Evolutionary conservation across 2,888 invertebrate species (phyloP).

Genomic region (Lepidocyrtoides sp.): DNA sequence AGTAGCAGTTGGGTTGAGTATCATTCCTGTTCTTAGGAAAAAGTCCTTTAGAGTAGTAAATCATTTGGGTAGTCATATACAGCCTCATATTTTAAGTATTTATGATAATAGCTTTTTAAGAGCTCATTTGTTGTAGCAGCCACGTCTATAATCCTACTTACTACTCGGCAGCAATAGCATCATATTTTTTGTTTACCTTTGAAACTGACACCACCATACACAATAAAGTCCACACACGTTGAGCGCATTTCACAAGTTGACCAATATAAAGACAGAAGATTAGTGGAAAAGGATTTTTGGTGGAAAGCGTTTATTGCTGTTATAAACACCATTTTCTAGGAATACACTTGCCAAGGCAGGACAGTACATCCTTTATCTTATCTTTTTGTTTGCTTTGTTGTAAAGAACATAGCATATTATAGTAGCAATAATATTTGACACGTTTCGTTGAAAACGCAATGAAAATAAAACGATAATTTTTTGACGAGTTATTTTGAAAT

Average conservation of each 20-base stretch:
- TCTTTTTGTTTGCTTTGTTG: not conserved
- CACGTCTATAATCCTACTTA: not conserved
- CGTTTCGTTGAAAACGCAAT: constrained; percentile 19
- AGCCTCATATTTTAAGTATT: constrained; percentile 30
- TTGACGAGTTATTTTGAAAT: constrained; percentile 39
- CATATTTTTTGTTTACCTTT: constrained; percentile 33
- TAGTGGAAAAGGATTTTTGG: constrained; percentile 41
- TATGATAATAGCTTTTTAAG: constrained; percentile 33
- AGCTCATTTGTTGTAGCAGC: not conserved
- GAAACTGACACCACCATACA: not conserved
- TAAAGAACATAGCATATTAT: not conserved
- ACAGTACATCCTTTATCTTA: not conserved
- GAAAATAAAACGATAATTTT: constrained; percentile 46
- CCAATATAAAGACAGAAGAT: constrained; percentile 17
- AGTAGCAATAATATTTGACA: not conserved
- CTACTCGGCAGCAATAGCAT: too few species aligned
- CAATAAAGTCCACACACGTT: constrained; percentile 44
- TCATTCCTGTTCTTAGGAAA: not conserved
- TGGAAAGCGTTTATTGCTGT: constrained; percentile 67
- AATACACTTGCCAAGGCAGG: constrained; percentile 16
- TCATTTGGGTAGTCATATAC: constrained; percentile 39
- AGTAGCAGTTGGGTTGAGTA: not conserved
- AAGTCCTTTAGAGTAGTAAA: constrained; percentile 5
- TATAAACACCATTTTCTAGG: constrained; percentile 60
- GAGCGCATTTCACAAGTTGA: constrained; percentile 60